phyloP scores from a whole-genome alignment of 1,140 invertebrate genomes.

The Drosophila insularis region DNA sequence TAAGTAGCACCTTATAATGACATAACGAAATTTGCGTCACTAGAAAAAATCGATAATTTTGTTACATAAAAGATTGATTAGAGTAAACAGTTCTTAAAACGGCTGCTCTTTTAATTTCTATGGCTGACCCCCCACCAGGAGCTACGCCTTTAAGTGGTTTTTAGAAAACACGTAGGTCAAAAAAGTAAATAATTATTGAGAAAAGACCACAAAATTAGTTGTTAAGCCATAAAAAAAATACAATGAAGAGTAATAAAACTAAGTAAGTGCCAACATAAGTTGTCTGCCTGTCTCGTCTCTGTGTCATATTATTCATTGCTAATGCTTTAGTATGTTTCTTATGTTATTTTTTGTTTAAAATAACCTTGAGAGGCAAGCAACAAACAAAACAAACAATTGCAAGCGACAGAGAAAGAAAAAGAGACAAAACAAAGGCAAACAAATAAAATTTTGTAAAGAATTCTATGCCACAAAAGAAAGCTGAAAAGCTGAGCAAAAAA shows the following conservation, averaged over 20 bases:
- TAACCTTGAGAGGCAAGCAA: constrained; percentile 13
- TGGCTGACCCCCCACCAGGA: neutral
- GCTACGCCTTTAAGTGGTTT: constrained; percentile 23
- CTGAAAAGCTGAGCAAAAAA: constrained; percentile 2
- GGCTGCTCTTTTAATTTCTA: too few relatives aligned
- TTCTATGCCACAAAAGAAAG: constrained; percentile 2
- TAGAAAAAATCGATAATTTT: neutral
- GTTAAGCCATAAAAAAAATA: constrained; percentile 1
- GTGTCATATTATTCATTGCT: constrained; percentile 21
- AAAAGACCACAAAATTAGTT: constrained; percentile 40
- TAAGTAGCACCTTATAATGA: neutral
- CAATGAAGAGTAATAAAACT: neutral
- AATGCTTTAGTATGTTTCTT: neutral
- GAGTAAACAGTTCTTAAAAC: neutral
- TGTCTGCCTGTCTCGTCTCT: neutral
- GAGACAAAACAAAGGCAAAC: constrained; percentile 2
- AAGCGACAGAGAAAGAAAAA: neutral
- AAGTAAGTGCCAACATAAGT: constrained; percentile 4
- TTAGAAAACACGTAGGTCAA: constrained; percentile 63
- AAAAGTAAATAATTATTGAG: constrained; percentile 38
- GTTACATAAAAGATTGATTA: neutral
- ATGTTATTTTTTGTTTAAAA: neutral
- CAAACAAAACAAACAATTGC: constrained; percentile 16
- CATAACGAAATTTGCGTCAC: too few relatives aligned
- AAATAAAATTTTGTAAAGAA: constrained; percentile 14